These are phyloP conservation scores for Diorhabda elongata DNA, from an alignment of 1,140 invertebrate species.

Conservation along the genomic window DNA sequence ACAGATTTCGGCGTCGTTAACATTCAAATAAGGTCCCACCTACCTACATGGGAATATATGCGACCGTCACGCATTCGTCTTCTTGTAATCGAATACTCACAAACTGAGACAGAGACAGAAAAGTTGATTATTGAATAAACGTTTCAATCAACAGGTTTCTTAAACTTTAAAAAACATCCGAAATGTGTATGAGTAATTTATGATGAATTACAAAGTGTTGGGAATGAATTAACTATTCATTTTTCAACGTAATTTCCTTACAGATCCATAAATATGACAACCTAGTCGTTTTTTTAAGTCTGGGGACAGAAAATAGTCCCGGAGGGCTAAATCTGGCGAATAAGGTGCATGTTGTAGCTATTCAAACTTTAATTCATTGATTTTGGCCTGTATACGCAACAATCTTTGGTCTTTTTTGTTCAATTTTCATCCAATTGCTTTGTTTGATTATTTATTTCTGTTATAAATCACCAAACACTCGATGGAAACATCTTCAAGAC, in stretches of 20 bases:
- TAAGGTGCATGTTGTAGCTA: too few relatives aligned
- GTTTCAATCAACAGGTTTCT: not conserved
- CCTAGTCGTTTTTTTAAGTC: too few relatives aligned
- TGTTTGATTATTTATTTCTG: too few relatives aligned
- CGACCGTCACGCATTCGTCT: slow-evolving; percentile 35
- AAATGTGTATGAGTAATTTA: not conserved
- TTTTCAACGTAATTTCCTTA: not conserved
- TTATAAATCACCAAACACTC: too few relatives aligned
- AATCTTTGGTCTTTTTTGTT: too few relatives aligned
- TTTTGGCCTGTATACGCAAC: too few relatives aligned
- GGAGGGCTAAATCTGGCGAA: too few relatives aligned
- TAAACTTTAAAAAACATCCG: not conserved
- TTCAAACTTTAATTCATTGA: too few relatives aligned
- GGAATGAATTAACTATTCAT: not conserved
- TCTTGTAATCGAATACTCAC: slow-evolving; percentile 36
- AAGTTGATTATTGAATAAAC: not conserved
- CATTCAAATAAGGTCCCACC: slow-evolving; percentile 42
- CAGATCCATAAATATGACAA: too few relatives aligned
- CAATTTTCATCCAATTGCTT: too few relatives aligned
- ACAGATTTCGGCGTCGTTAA: slow-evolving; percentile 45
- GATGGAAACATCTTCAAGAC: not conserved
- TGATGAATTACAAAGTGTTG: not conserved
- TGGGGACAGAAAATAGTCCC: too few relatives aligned
- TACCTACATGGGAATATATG: slow-evolving; percentile 41
- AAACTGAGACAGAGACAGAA: too few relatives aligned